phyloP scores from a whole-genome alignment of 1,140 invertebrate species.

The Trachymyrmex cornetzi region DNA sequence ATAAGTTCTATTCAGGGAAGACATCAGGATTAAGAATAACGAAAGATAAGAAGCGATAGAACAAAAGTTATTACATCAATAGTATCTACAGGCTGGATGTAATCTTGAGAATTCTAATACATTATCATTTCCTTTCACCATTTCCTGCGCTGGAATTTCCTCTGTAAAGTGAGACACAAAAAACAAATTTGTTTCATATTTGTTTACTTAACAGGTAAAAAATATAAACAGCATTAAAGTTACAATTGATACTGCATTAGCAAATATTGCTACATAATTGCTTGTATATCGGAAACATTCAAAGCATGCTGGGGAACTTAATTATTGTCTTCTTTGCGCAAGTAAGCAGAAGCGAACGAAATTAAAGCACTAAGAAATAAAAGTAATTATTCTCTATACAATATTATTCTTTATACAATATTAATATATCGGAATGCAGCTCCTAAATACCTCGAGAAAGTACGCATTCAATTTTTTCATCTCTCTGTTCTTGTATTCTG shows the following conservation, averaged over 20 bases:
- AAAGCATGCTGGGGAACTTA: background rate
- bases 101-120: conserved; percentile 28
- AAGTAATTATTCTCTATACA: background rate
- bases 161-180: conserved; percentile 5
- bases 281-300: background rate
- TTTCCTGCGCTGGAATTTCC: background rate
- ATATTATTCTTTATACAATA: background rate
- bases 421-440: background rate
- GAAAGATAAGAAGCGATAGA: background rate
- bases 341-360: background rate
- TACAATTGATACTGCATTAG: background rate
- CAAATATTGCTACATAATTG: background rate
- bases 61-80: background rate
- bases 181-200: background rate
- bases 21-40: background rate
- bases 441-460: conserved; percentile 31
- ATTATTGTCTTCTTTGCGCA: background rate
- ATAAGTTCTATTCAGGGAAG: background rate
- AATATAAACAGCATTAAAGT: background rate
- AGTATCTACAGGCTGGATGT: background rate
- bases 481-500: background rate
- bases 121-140: conserved; percentile 5
- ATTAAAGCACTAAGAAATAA: background rate
- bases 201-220: background rate
- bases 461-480: conserved; percentile 8